These are phyloP conservation scores for Scophthalmus maximus DNA, from an alignment of 2,113 vertebrate species.

Conservation along the genomic window DNA sequence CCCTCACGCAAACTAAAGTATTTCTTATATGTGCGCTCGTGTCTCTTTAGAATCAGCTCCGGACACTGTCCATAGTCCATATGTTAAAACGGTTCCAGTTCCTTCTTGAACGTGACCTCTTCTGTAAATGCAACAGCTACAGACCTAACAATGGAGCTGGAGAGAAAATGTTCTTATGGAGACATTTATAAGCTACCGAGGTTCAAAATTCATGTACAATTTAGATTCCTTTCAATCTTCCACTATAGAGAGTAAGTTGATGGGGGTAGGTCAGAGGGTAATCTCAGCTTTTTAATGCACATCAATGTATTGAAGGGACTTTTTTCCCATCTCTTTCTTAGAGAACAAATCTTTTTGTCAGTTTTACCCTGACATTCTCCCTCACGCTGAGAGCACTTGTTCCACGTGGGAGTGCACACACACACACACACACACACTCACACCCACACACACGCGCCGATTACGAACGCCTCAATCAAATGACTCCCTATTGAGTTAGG, in stretches of 20 bases:
- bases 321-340: constrained; percentile 13
- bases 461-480: constrained; percentile 42
- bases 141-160: neutral
- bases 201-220: neutral
- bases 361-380: constrained; percentile 57
- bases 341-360: constrained; percentile 42
- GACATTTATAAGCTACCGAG: neutral
- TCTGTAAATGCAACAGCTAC: neutral
- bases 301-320: neutral
- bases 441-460: neutral
- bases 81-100: neutral
- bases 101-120: neutral
- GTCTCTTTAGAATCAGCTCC: neutral
- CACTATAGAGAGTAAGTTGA: neutral
- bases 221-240: neutral
- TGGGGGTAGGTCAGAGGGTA: neutral
- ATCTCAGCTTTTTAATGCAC: constrained; percentile 2
- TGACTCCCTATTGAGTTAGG: constrained; percentile 20
- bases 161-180: neutral
- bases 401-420: constrained; percentile 1
- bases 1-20: no score
- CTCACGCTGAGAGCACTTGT: constrained; percentile 21
- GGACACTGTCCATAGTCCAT: neutral
- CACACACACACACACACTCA: constrained; percentile 6
- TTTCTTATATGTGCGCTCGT: no score